Conservation (phyloP, 2,797 vertebrate genomes). For the Siniperca scherzeri region DNA sequence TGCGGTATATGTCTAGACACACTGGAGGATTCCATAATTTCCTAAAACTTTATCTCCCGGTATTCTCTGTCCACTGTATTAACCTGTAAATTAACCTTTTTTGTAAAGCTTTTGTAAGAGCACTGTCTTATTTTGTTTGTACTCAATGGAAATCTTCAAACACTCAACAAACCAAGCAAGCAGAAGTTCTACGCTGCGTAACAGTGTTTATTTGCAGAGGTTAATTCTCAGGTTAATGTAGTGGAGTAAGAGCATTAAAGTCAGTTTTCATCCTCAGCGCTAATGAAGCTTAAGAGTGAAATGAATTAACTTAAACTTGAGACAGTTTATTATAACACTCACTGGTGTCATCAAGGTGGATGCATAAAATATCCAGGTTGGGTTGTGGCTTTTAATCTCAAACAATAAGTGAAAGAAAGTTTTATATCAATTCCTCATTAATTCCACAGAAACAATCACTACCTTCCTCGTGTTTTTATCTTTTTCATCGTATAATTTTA, state of each 20-base stretch:
- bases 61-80: background rate
- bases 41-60: background rate
- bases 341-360: background rate
- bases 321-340: background rate
- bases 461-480: background rate
- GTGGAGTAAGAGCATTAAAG: background rate
- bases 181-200: background rate
- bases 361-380: background rate
- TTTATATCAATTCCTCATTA: background rate
- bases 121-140: background rate
- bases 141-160: background rate
- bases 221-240: constrained; percentile 43
- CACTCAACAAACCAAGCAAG: background rate
- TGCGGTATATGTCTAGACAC: background rate
- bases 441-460: background rate
- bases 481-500: background rate
- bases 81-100: constrained; percentile 18
- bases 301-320: background rate
- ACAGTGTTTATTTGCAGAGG: constrained; percentile 2
- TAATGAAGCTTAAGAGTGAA: constrained; percentile 1
- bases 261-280: background rate
- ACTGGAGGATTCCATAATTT: background rate
- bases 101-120: background rate
- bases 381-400: constrained; percentile 16
- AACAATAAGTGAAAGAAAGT: too few species aligned